These are phyloP conservation scores for Gavia stellata DNA, from an alignment of 2,113 vertebrate species.

Conservation along the genomic window DNA sequence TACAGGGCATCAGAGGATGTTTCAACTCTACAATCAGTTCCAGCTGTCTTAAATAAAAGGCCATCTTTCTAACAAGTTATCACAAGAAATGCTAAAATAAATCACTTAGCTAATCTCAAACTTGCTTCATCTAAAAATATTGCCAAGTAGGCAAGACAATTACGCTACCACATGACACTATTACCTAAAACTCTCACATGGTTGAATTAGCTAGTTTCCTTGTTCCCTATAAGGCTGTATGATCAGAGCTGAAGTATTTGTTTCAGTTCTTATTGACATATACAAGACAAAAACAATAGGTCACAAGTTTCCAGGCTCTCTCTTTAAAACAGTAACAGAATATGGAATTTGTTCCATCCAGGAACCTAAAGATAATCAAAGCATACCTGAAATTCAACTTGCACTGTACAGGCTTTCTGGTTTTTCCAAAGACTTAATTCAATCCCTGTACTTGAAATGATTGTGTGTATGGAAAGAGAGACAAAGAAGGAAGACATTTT, in stretches of 20 bases:
- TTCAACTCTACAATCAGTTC: not conserved
- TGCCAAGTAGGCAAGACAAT: slow-evolving; percentile 6
- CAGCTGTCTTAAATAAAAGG: not conserved
- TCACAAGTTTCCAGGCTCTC: not conserved
- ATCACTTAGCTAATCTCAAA: not conserved
- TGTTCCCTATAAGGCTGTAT: not conserved
- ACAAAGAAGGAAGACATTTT: not conserved
- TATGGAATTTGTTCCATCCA: not conserved
- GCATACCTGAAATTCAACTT: not conserved
- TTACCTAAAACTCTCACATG: not conserved
- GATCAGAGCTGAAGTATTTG: not conserved
- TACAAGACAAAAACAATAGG: not conserved
- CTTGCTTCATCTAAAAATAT: slow-evolving; percentile 7
- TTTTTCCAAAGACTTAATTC: not conserved
- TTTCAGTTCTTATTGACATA: not conserved
- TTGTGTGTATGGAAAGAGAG: not conserved
- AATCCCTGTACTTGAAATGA: not conserved
- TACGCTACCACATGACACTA: not conserved
- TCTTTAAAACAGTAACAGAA: not conserved
- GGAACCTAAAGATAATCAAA: not conserved
- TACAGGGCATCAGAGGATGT: not conserved
- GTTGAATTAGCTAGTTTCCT: not conserved
- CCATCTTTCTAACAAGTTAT: not conserved
- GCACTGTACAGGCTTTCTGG: not conserved
- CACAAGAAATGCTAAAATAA: slow-evolving; percentile 36